phyloP scores from a whole-genome alignment of 2,888 invertebrate species.

The Metacarcinus magister region DNA sequence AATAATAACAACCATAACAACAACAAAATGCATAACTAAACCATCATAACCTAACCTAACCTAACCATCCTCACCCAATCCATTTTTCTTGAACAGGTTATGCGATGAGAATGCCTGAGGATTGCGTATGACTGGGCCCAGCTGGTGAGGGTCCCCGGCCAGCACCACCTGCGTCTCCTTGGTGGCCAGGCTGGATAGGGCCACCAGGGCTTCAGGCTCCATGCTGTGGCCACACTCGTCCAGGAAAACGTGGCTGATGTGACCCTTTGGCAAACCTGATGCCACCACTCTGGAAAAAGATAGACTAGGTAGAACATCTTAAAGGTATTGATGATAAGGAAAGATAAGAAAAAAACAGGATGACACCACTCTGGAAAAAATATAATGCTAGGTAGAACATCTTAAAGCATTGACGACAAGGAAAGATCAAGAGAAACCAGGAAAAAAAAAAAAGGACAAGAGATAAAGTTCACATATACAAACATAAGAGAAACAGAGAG shows the following conservation, averaged over 20 bases:
- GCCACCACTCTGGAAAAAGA: constrained; percentile 90
- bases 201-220: constrained; percentile 95
- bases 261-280: constrained; percentile 87
- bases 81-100: constrained; percentile 65
- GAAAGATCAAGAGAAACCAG: too few relatives aligned
- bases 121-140: constrained; percentile 92
- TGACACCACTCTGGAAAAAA: too few relatives aligned
- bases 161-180: constrained; percentile 87
- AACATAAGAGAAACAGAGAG: too few relatives aligned
- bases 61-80: constrained; percentile 51
- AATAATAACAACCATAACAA: neutral
- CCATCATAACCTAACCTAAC: neutral
- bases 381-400: too few relatives aligned
- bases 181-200: constrained; percentile 84
- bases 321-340: too few relatives aligned
- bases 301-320: constrained; percentile 87
- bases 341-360: too few relatives aligned
- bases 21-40: neutral
- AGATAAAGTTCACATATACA: too few relatives aligned
- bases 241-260: constrained; percentile 95
- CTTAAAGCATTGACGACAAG: too few relatives aligned
- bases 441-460: too few relatives aligned
- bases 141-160: constrained; percentile 94
- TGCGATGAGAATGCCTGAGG: constrained; percentile 84
- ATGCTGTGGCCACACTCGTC: constrained; percentile 97